A percentile compares a stretch with the other conserved stretches of the same genome.
Evolutionary conservation across 2,888 invertebrate genomes (phyloP).

Genomic region (Chalcosyrphus nemorum): DNA sequence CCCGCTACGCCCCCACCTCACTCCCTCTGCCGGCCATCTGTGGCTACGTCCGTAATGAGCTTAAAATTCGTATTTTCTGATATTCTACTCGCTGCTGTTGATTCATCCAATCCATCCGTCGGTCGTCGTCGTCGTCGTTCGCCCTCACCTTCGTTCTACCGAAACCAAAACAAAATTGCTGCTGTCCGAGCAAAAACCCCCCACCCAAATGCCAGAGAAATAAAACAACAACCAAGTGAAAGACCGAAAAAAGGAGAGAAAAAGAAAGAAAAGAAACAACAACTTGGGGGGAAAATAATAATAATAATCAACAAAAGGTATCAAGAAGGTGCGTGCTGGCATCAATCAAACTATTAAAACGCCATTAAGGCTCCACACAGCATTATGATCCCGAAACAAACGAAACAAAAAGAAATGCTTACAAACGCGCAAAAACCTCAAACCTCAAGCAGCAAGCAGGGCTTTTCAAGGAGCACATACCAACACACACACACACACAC

Average conservation of each 20-base stretch:
- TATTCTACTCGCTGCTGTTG: slow-evolving; percentile 15
- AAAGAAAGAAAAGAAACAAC: slow-evolving; percentile 4
- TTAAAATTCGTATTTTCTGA: slow-evolving; percentile 54
- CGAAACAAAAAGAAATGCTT: slow-evolving; percentile 73
- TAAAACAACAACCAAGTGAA: slow-evolving; percentile 31
- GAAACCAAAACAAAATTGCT: slow-evolving; percentile 38
- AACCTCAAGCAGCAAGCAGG: slow-evolving; percentile 49
- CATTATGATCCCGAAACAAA: slow-evolving; percentile 74
- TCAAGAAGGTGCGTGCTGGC: slow-evolving; percentile 76
- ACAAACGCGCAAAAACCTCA: slow-evolving; percentile 69
- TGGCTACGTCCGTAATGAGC: slow-evolving; percentile 69
- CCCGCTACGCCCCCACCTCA: not conserved
- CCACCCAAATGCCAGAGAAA: slow-evolving; percentile 45
- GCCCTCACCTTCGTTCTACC: too few relatives aligned
- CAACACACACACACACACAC: too few relatives aligned
- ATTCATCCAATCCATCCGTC: slow-evolving; percentile 16
- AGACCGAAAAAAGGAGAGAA: slow-evolving; percentile 31
- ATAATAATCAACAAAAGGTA: slow-evolving; percentile 73
- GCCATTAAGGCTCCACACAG: slow-evolving; percentile 75
- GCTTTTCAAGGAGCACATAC: slow-evolving; percentile 58
- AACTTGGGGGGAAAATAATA: slow-evolving; percentile 68
- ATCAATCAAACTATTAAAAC: slow-evolving; percentile 79
- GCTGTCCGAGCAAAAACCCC: slow-evolving; percentile 41
- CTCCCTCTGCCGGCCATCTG: too few relatives aligned
- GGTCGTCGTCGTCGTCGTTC: too few relatives aligned